These are phyloP conservation scores for Ophraella communa DNA, from an alignment of 2,888 invertebrate genomes.

Conservation along the genomic window DNA sequence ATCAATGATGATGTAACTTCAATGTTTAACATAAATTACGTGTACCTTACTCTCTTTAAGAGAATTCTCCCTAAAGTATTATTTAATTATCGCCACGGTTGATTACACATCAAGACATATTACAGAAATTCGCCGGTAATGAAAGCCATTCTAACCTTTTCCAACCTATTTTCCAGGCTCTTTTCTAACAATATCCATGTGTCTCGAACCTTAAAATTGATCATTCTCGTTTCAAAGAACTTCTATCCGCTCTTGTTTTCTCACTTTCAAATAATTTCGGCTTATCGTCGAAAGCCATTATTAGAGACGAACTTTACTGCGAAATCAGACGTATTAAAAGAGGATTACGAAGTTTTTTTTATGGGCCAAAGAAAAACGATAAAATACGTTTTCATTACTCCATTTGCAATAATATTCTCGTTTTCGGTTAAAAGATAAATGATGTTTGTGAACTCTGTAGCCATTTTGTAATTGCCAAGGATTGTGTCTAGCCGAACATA, in stretches of 20 bases:
- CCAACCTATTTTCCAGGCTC: not conserved
- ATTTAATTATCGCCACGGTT: not conserved
- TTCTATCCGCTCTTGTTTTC: slow-evolving; percentile 10
- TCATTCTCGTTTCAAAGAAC: slow-evolving; percentile 11
- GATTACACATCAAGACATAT: not conserved
- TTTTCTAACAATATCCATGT: slow-evolving; percentile 2
- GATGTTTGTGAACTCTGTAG: not conserved
- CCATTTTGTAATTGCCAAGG: not conserved
- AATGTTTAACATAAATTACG: too few relatives aligned
- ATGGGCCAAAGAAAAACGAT: not conserved
- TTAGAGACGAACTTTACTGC: not conserved
- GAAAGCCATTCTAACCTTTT: not conserved
- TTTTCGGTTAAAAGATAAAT: not conserved
- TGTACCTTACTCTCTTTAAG: too few relatives aligned
- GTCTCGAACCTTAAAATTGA: slow-evolving; percentile 8
- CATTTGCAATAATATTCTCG: not conserved
- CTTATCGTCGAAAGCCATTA: slow-evolving; percentile 9
- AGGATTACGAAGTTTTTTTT: not conserved
- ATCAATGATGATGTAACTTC: too few relatives aligned
- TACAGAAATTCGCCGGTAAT: not conserved
- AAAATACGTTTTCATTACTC: slow-evolving; percentile 1
- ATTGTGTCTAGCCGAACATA: not conserved
- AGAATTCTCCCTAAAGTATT: too few relatives aligned
- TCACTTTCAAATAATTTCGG: slow-evolving; percentile 7
- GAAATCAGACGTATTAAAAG: not conserved